A percentile compares a stretch with the other conserved stretches of the same genome.
Evolutionary conservation across 2,797 vertebrate species (phyloP).

Genomic region (Sylvilagus floridanus): DNA sequence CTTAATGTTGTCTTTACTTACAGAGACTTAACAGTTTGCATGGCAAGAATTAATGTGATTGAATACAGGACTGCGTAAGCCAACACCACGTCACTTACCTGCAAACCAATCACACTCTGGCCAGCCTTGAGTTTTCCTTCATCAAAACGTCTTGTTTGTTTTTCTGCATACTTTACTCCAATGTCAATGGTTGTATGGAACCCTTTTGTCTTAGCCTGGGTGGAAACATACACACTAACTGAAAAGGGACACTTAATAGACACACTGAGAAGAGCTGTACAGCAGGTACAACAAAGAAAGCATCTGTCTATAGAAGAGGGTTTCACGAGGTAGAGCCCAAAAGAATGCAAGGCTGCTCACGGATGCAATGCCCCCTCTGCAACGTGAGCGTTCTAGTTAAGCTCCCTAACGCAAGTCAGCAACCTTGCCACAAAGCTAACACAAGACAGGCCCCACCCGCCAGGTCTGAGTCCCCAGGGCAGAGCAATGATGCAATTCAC

Average conservation of each 20-base stretch:
- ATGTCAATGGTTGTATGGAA: slow-evolving; percentile 96
- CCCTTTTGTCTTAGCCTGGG: slow-evolving; percentile 97
- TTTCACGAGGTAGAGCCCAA: neutral
- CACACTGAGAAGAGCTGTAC: slow-evolving; percentile 35
- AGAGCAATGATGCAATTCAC: neutral
- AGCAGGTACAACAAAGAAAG: neutral
- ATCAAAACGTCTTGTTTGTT: slow-evolving; percentile 95
- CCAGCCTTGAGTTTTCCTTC: slow-evolving; percentile 97
- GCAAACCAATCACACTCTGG: slow-evolving; percentile 97
- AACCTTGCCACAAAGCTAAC: neutral
- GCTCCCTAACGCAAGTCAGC: neutral
- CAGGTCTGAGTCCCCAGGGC: neutral
- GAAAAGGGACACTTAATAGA: slow-evolving; percentile 48
- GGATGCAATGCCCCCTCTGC: neutral
- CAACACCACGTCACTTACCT: slow-evolving; percentile 88
- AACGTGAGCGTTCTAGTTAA: neutral
- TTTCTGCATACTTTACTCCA: slow-evolving; percentile 98
- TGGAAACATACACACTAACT: slow-evolving; percentile 20
- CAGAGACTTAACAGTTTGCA: neutral
- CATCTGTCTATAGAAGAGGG: neutral
- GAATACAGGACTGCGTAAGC: neutral
- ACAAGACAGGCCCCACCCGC: neutral
- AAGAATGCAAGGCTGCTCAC: neutral
- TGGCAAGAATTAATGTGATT: neutral
- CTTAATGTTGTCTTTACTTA: neutral